Evolutionary conservation across 2,113 vertebrate genomes (phyloP).

Genomic region (Proterorhinus semilunaris): DNA sequence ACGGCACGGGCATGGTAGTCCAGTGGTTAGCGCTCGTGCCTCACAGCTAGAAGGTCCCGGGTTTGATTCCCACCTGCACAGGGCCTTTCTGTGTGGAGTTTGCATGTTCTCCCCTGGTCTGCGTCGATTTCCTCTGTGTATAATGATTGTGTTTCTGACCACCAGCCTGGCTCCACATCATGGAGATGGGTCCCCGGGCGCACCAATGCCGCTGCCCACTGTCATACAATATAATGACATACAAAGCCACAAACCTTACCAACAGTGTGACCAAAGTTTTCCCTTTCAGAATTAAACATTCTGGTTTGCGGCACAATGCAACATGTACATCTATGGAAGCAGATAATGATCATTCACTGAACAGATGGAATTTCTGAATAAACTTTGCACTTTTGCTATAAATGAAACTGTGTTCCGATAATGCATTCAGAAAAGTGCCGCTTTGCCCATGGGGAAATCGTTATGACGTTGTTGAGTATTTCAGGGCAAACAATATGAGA

Average conservation of each 20-base stretch:
- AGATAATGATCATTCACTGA: background rate
- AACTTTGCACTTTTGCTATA: conserved; percentile 2
- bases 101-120: background rate
- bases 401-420: background rate
- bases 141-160: too few relatives aligned
- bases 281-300: background rate
- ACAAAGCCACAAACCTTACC: background rate
- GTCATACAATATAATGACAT: too few relatives aligned
- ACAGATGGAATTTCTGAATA: conserved; percentile 9
- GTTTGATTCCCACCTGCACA: background rate
- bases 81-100: background rate
- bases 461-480: background rate
- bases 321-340: background rate
- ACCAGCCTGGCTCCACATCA: too few relatives aligned
- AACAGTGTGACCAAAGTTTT: background rate
- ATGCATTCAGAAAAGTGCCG: conserved; percentile 3
- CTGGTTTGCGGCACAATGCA: background rate
- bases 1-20: too few relatives aligned
- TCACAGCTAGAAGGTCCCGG: background rate
- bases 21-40: background rate
- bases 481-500: conserved; percentile 12
- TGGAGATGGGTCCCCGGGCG: too few relatives aligned
- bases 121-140: too few relatives aligned
- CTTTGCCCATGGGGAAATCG: background rate
- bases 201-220: too few relatives aligned